Conservation (phyloP, 2,888 invertebrate genomes). For the Amphipyra tragopoginis region DNA sequence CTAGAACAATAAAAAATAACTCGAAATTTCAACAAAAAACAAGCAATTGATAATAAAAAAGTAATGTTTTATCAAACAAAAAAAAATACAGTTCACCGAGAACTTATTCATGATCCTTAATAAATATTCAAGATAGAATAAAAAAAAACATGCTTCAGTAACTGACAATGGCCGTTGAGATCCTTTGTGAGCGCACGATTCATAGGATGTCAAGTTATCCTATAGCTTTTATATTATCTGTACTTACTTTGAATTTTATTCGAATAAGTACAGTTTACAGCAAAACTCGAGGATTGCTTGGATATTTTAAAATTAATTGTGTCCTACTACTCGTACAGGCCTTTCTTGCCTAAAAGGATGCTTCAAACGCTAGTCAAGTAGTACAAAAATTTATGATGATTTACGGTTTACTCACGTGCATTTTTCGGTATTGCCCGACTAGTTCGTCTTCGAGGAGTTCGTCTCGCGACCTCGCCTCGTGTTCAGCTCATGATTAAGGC, state of each 20-base stretch:
- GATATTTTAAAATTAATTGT: no score
- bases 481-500: no score
- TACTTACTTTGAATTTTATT: slow-evolving; percentile 42
- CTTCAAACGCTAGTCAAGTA: no score
- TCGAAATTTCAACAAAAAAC: slow-evolving; percentile 9
- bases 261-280: slow-evolving; percentile 29
- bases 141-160: slow-evolving; percentile 54
- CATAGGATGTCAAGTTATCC: slow-evolving; percentile 51
- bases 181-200: slow-evolving; percentile 49
- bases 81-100: slow-evolving; percentile 40
- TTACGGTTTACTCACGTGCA: no score
- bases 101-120: slow-evolving; percentile 52
- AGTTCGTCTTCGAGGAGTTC: no score
- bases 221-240: slow-evolving; percentile 48
- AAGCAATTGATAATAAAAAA: slow-evolving; percentile 36
- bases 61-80: slow-evolving; percentile 30
- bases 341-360: no score
- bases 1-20: slow-evolving; percentile 4
- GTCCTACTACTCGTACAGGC: no score
- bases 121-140: slow-evolving; percentile 55
- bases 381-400: no score
- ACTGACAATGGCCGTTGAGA: slow-evolving; percentile 54
- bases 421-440: no score
- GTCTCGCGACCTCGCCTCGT: no score
- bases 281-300: background rate